Conservation (phyloP, 2,113 vertebrate species). For the Canis aureus region DNA sequence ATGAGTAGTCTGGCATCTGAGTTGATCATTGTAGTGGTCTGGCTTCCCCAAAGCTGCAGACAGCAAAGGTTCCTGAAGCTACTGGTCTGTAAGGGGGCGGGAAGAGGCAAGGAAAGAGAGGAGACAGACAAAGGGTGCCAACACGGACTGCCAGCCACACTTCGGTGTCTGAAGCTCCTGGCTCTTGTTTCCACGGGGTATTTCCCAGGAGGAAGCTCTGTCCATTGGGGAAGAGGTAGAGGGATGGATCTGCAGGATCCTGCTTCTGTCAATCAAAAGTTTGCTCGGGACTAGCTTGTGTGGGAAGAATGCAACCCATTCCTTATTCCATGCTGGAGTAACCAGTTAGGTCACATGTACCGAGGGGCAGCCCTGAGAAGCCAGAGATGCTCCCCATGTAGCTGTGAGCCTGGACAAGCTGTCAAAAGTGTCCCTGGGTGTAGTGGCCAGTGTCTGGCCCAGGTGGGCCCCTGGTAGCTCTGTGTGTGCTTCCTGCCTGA, state of each 20-base stretch:
- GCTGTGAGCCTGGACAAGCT: background rate
- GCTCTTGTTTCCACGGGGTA: background rate
- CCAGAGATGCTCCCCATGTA: background rate
- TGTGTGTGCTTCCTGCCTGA: background rate
- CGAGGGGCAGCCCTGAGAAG: background rate
- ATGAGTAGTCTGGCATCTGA: background rate
- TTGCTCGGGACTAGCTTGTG: background rate
- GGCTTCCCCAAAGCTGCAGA: background rate
- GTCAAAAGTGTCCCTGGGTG: background rate
- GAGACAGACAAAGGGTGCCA: background rate
- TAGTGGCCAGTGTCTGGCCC: background rate
- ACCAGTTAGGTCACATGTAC: background rate
- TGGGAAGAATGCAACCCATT: accelerated
- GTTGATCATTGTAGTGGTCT: too few relatives aligned
- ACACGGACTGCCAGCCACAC: too few relatives aligned
- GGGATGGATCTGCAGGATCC: background rate
- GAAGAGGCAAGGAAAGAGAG: too few relatives aligned
- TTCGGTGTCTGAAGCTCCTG: background rate
- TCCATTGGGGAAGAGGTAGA: background rate
- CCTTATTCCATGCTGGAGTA: too few relatives aligned
- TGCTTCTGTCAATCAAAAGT: background rate
- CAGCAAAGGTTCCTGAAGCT: background rate
- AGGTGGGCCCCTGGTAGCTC: background rate
- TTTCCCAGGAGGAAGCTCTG: background rate
- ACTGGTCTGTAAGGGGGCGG: too few relatives aligned